phyloP scores from a whole-genome alignment of 30 jellyfish, hydroid and myxozoan genomes.

The Pseudorhiza aurosa region DNA sequence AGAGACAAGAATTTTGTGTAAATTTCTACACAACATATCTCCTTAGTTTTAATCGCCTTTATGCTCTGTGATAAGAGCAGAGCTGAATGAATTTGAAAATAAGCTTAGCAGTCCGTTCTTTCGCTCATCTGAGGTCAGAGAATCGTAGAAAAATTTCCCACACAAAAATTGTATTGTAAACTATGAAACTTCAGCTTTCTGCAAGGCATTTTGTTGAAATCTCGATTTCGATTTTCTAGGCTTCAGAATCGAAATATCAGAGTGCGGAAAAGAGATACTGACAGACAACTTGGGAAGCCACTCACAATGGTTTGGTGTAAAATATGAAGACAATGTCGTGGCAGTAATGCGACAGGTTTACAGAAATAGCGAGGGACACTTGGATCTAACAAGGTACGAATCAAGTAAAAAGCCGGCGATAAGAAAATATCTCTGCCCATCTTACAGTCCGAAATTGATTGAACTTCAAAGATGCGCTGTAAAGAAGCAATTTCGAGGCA shows the following conservation, averaged over 20 bases:
- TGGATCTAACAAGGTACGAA: constrained; percentile 71
- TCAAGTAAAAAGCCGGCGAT: constrained; percentile 67
- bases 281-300: constrained; percentile 67
- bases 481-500: constrained; percentile 25
- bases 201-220: no score
- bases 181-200: no score
- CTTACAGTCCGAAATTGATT: constrained; percentile 5
- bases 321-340: constrained; percentile 34
- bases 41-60: not conserved
- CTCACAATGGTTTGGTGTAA: constrained; percentile 76
- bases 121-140: no score
- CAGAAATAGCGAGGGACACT: constrained; percentile 64
- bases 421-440: not conserved
- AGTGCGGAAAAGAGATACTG: constrained; percentile 46
- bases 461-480: constrained; percentile 79
- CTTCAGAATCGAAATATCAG: constrained; percentile 41
- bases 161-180: no score
- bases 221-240: no score
- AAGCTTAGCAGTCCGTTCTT: not conserved
- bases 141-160: no score
- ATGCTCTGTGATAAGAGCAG: not conserved
- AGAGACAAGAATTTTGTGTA: not conserved
- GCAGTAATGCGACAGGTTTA: constrained; percentile 68
- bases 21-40: not conserved
- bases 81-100: not conserved